Base-by-base conservation (phyloP, 2,113 vertebrate species). In the Dolichallabes microphthalmus region DNA sequence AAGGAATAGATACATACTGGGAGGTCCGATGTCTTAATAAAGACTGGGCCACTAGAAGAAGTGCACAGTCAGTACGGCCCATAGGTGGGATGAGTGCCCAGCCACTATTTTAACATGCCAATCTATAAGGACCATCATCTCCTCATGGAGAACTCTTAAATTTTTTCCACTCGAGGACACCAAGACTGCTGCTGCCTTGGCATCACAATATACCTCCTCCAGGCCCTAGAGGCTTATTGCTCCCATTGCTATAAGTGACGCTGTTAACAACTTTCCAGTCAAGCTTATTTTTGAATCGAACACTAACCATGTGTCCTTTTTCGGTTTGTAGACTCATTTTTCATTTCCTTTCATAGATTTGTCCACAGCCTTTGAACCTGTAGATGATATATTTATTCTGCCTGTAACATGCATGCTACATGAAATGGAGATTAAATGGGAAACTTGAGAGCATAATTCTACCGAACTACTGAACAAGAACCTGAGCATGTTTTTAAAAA, bases 221-320 rank as follows among this genome's bases (percentile, higher is more conserved):
- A 79, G 53, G 19, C 55, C 32, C 30, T 14, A 60, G 57, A 60
- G 58, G 57, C 45, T 17, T 32, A 80, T 4, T 25, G 20, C 17
- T 79, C 55, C 27, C 53, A 79, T 30, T 60, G 55, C 53, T 58
- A 9, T 35, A 30, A 57, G 57, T 61, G 58, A 45, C 22, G 55
- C 57, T 45, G 78, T n/a, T 20, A 80, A 80, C 78, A 80, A 57
- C 20, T 80, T 63, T 63, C 32, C 20, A 63, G 11, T 35, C 53
- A 35, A 45, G 45, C 45, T 45, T 45, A 45, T 45, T 45, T 45
- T 45, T 55, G 27, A 61, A 10, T 61, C 8, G 22, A 61, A n/a
- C 9, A 61, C 60, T 61, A 61, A 25, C 22, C 8, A 9, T 61
- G 25, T 4, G 57, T 61, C 22, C 20, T 61, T 61, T 10, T 61